Percentiles rank a stretch among this genome's conserved stretches.
phyloP scores from a whole-genome alignment of 64 coral and sea anemone genomes.

The Dendrophyllia cribrosa region DNA sequence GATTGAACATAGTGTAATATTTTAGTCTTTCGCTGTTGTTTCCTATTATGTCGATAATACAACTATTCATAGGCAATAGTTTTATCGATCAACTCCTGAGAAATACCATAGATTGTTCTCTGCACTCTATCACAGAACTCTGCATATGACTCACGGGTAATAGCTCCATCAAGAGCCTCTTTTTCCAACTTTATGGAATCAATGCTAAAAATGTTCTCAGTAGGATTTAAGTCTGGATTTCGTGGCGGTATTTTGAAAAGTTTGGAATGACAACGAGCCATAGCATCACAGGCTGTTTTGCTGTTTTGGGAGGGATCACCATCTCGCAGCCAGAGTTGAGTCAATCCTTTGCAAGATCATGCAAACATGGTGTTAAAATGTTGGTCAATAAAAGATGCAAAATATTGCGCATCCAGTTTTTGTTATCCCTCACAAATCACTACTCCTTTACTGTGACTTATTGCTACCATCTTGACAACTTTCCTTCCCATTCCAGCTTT shows the following conservation, averaged over 20 bases:
- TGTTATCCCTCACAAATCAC: conserved; percentile 48
- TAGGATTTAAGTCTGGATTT: conserved; percentile 77
- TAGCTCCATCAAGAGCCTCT: conserved; percentile 61
- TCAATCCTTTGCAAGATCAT: conserved; percentile 8
- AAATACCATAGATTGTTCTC: too few species aligned
- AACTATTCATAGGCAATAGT: too few species aligned
- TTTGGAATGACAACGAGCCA: not conserved
- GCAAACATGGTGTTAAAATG: conserved; percentile 39
- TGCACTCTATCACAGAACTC: conserved; percentile 54
- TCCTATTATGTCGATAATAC: too few species aligned
- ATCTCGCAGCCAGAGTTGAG: conserved; percentile 41
- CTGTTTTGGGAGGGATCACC: conserved; percentile 72
- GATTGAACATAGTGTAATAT: too few species aligned
- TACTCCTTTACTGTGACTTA: conserved; percentile 61
- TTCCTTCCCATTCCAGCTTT: conserved; percentile 74
- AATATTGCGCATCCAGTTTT: not conserved
- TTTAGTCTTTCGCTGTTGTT: too few species aligned
- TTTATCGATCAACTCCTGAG: too few species aligned
- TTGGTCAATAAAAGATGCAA: too few species aligned
- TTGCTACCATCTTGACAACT: conserved; percentile 66
- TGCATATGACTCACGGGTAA: conserved; percentile 54
- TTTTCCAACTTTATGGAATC: conserved; percentile 45
- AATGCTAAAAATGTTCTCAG: conserved; percentile 72
- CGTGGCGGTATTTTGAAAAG: conserved; percentile 50
- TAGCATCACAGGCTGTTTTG: not conserved